Base-by-base conservation (phyloP, 1,140 invertebrate species). In the Limonius californicus region DNA sequence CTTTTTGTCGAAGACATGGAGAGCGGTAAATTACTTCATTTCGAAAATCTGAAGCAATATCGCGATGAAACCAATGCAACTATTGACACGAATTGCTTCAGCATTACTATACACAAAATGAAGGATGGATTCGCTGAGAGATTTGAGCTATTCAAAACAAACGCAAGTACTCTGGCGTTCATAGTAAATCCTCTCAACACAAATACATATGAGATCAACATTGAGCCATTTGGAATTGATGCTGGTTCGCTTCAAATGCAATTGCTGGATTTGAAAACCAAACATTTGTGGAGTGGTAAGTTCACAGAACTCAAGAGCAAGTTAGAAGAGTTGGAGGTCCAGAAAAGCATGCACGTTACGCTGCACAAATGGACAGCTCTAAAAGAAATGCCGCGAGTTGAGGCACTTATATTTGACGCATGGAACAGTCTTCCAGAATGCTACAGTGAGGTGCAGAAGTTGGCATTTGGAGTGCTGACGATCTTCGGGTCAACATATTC, bases 231-330 rank as follows among this genome's bases (percentile, higher is more conserved):
- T 67, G 60, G 35, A 56, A 68, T 53, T 39, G n/a, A 39, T 2
- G 35, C 11, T 12, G 35, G 8, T 39, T 14, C n/a, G 7, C 11
- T 39, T 39, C 8, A 39, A 39, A 39, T 72, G 50, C 68, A 68
- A 68, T 72, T 71, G 62, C 19, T 69, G 42, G 63, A 70, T 70
- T 68, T 71, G 54, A 71, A 68, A 69, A 68, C 16, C 54, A 70
- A 71, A 62, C 57, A 62, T 35, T 50, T 72, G 57, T 71, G 68
- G 62, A 65, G 57, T 62, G 58, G 35, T 27, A 67, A 69, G 61
- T 67, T 65, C 47, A 67, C 57, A 67, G 66, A 64, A 32, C 55
- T 68, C 50, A 66, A 55, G 57, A 64, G 59, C 55, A 64, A 68
- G 45, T 66, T 68, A 47, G 66, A 69, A 66, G 63, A 66, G 59